Evolutionary conservation across 2,797 vertebrate species (phyloP).

Genomic region (Amazona finschi): DNA sequence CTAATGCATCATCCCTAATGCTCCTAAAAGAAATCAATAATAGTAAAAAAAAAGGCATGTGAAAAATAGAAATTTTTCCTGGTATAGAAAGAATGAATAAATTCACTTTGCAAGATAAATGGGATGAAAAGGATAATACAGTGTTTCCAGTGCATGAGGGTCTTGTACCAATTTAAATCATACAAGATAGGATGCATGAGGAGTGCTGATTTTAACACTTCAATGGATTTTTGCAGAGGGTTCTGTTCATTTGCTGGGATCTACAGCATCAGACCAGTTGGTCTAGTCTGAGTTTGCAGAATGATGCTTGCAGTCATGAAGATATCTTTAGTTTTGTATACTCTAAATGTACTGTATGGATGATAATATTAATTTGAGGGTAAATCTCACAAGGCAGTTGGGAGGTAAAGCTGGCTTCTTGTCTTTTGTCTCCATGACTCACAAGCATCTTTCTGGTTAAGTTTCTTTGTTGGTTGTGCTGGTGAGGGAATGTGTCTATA

Average conservation of each 20-base stretch:
- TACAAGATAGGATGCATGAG: neutral
- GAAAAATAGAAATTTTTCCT: slow-evolving; percentile 38
- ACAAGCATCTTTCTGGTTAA: neutral
- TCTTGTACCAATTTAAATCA: slow-evolving; percentile 52
- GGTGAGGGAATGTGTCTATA: neutral
- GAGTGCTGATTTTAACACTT: neutral
- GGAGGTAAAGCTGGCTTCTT: neutral
- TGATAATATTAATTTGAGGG: neutral
- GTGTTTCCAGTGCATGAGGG: neutral
- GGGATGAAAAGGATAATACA: slow-evolving; percentile 15
- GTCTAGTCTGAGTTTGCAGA: neutral
- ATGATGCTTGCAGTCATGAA: neutral
- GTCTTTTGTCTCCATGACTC: neutral
- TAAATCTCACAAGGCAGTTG: neutral
- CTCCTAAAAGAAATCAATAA: slow-evolving; percentile 15
- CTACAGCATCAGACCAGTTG: neutral
- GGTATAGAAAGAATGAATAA: slow-evolving; percentile 17
- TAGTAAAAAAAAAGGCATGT: neutral
- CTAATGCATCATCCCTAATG: neutral
- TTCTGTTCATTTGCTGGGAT: neutral
- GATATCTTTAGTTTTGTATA: neutral
- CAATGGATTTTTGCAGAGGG: neutral
- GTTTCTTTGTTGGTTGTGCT: neutral
- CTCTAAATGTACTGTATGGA: neutral
- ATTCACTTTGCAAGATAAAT: slow-evolving; percentile 12